phyloP scores from a whole-genome alignment of 2,797 vertebrate species.

The Lepilemur septentrionalis region DNA sequence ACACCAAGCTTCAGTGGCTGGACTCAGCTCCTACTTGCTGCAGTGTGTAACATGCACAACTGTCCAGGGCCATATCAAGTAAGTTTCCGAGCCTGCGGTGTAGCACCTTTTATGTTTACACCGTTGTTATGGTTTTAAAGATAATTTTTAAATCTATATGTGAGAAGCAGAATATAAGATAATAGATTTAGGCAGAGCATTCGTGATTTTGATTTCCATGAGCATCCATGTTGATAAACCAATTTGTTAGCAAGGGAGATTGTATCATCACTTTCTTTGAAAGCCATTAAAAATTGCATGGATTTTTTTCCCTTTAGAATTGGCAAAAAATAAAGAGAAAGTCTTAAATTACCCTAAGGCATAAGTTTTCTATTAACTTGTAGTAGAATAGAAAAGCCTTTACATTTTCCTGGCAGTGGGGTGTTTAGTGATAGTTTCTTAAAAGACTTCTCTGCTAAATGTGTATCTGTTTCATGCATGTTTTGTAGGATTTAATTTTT shows the following conservation, averaged over 20 bases:
- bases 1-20: not conserved
- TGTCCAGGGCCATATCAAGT: not conserved
- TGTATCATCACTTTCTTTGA: not conserved
- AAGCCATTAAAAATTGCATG: not conserved
- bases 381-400: not conserved
- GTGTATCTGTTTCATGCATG: not conserved
- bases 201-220: not conserved
- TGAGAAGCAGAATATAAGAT: not conserved
- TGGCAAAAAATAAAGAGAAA: not conserved
- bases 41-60: rapidly evolving
- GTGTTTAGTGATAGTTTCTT: not conserved
- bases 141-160: too few relatives aligned
- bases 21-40: rapidly evolving
- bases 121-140: not conserved
- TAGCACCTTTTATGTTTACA: not conserved
- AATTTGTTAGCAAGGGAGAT: not conserved
- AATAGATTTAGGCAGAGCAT: not conserved
- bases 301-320: not conserved
- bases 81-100: not conserved
- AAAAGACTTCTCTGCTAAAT: not conserved
- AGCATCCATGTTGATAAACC: not conserved
- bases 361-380: not conserved
- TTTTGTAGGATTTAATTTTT: not conserved
- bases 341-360: not conserved
- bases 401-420: not conserved